Evolutionary conservation across 2,113 vertebrate genomes (phyloP).

Genomic region (Corythornis cristatus): DNA sequence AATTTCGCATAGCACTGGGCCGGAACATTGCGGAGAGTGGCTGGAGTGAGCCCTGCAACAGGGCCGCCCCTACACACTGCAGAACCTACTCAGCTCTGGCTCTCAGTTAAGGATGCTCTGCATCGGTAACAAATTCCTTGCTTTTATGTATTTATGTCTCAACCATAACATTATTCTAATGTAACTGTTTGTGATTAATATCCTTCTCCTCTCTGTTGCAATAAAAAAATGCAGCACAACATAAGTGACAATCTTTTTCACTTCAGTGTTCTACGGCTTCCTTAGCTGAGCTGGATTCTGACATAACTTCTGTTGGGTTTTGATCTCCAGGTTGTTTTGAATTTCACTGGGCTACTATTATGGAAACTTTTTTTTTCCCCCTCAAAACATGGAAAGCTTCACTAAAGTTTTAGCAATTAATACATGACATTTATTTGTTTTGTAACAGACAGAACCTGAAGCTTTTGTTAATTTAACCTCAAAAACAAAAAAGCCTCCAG

Average conservation of each 20-base stretch:
- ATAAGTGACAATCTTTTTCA: not conserved
- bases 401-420: not conserved
- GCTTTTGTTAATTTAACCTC: not conserved
- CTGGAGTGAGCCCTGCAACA: accelerated
- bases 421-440: not conserved
- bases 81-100: not conserved
- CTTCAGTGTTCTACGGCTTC: not conserved
- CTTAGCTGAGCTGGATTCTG: not conserved
- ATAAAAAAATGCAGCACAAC: not conserved
- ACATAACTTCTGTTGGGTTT: not conserved
- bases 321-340: not conserved
- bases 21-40: not conserved
- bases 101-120: not conserved
- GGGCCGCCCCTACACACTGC: accelerated
- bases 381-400: not conserved
- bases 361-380: not conserved
- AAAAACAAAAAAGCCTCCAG: not conserved
- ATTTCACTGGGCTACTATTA: not conserved
- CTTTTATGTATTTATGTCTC: constrained; percentile 53
- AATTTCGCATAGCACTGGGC: accelerated
- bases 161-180: constrained; percentile 62
- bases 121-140: not conserved
- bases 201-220: not conserved
- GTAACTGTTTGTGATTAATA: constrained; percentile 63
- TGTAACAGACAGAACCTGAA: not conserved